Conservation (phyloP, 2,888 invertebrate genomes). For the Drosophila barbarae region DNA sequence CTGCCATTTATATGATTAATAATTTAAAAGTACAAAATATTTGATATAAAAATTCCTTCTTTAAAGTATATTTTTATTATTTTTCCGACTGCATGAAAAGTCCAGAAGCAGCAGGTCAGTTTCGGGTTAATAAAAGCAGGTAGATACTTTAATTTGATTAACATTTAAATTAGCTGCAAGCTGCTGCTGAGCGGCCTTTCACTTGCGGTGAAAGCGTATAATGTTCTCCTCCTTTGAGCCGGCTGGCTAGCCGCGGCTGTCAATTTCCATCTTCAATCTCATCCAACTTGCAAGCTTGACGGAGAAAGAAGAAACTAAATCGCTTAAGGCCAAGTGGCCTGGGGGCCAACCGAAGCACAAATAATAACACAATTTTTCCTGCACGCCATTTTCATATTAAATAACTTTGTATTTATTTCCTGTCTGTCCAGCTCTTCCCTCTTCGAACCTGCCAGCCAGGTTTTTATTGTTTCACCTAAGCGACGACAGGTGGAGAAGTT, state of each 20-base stretch:
- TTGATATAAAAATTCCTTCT: too few relatives aligned
- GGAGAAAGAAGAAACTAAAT: constrained; percentile 47
- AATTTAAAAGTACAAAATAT: neutral
- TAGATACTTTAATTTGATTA: constrained; percentile 66
- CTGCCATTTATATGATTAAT: too few relatives aligned
- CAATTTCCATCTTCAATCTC: constrained; percentile 51
- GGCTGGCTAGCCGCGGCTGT: constrained; percentile 16
- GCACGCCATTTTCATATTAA: constrained; percentile 74
- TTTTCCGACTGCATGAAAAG: neutral
- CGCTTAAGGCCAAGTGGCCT: constrained; percentile 51
- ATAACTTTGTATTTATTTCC: constrained; percentile 70
- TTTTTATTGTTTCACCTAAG: constrained; percentile 49
- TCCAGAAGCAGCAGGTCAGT: constrained; percentile 3
- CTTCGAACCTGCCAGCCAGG: constrained; percentile 8
- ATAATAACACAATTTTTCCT: constrained; percentile 57
- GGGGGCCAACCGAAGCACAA: constrained; percentile 58
- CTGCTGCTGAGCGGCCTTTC: constrained; percentile 29
- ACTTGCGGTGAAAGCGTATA: constrained; percentile 14
- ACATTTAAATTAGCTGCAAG: constrained; percentile 60
- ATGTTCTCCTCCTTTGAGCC: neutral
- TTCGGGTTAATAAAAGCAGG: constrained; percentile 53
- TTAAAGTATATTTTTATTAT: too few relatives aligned
- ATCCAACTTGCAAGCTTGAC: constrained; percentile 53
- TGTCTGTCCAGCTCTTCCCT: constrained; percentile 29
- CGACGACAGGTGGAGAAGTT: constrained; percentile 67